Evolutionary conservation across 2,113 vertebrate genomes (phyloP).

Genomic region (Lipotes vexillifer): DNA sequence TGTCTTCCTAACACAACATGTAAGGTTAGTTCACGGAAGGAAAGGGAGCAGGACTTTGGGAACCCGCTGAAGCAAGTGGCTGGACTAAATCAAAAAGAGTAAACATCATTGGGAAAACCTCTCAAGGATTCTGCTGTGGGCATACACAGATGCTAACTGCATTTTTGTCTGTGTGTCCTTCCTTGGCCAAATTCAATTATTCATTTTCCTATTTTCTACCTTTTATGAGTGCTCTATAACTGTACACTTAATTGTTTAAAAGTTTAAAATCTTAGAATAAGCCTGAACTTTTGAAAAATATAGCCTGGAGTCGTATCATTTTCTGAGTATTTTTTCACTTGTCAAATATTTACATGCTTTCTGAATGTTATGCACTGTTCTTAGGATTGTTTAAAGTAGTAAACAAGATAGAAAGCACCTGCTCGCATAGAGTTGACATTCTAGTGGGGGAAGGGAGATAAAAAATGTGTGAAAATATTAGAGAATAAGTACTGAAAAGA

Average conservation of each 20-base stretch:
- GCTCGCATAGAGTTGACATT: neutral
- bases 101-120: neutral
- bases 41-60: neutral
- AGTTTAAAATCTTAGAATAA: conserved; percentile 28
- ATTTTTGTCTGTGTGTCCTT: neutral
- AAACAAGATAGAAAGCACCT: neutral
- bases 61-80: neutral
- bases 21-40: neutral
- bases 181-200: neutral
- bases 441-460: neutral
- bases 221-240: neutral
- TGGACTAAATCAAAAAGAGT: neutral
- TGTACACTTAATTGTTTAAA: neutral
- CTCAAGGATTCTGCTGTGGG: neutral
- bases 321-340: neutral
- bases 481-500: neutral
- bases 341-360: neutral
- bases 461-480: neutral
- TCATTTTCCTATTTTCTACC: neutral
- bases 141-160: neutral
- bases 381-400: neutral
- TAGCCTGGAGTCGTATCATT: neutral
- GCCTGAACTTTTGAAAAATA: neutral
- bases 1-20: neutral
- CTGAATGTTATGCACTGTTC: neutral